Base-by-base conservation (phyloP, 2,113 vertebrate species). In the Chionodraco myersi region DNA sequence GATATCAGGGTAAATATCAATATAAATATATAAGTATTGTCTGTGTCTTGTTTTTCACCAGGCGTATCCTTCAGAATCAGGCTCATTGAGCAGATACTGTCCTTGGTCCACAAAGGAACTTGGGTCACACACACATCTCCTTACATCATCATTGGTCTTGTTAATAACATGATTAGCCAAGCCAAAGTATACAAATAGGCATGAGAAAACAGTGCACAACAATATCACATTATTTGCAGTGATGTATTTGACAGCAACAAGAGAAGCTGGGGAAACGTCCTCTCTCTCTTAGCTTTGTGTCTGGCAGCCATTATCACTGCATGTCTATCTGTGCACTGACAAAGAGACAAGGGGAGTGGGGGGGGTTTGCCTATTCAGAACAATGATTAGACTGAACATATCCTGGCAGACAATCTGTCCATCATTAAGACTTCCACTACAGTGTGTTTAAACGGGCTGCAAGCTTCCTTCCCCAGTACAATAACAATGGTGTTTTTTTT, bases 371-470 rank as follows among this genome's bases (percentile, higher is more conserved):
- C 53, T 36, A 8, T 66, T 56, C 47, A 21, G 58, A 49, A 62
- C 58, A 14, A 13, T 67, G 36, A 67, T 64, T 30, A 30, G 57
- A 57, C 56, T 65, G 65, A 26, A 36, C 64, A 71, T 48, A 76
- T 72, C 68, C 72, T 81, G 71, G 26, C 68, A 77, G 57, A 82
- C 75, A 80, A 88, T 76, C 74, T 71, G 66, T 10, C 30, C 68
- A 51, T 51, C 65, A 53, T 56, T 26, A 44, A 15, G 56, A 70
- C 34, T 8, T 23, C n/a, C 52, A 47, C 26, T 45, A 14, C 65
- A 64, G 41, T 16, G 34, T 72, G 60, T 47, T 69, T 13, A 41
- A 26, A 47, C 11, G 14, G 23, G 41, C 23, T 65, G 9, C 30
- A 16, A 26, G 41, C 53, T 45, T 49, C 8, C 49, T 36, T 59